Percentiles rank a stretch among this genome's conserved stretches.
Conservation (phyloP, 2,113 vertebrate genomes). For the Xiphorhynchus elegans region DNA sequence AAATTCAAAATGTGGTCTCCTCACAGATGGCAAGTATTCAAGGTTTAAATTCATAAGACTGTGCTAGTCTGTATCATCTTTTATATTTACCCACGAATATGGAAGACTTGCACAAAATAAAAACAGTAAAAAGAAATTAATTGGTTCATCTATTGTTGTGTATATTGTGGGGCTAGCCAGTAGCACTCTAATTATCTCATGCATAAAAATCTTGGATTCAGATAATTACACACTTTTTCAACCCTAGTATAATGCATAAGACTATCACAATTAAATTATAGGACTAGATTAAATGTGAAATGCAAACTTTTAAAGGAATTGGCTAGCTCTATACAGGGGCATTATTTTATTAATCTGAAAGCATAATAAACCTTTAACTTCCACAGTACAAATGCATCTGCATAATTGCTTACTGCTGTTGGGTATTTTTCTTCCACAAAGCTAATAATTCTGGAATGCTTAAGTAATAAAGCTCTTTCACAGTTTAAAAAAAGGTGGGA, state of each 20-base stretch:
- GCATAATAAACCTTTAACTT: constrained; percentile 27
- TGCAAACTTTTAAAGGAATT: constrained; percentile 25
- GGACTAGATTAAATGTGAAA: constrained; percentile 46
- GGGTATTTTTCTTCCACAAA: not conserved
- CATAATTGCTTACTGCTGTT: constrained; percentile 8
- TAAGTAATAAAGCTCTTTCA: not conserved
- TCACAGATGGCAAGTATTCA: not conserved
- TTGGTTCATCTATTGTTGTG: not conserved
- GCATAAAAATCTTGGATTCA: constrained; percentile 38
- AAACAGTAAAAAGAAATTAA: not conserved
- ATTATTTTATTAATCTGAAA: constrained; percentile 45
- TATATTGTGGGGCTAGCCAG: not conserved
- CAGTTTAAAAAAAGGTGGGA: not conserved
- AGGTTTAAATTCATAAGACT: not conserved
- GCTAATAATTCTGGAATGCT: not conserved
- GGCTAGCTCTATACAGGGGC: not conserved
- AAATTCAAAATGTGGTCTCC: not conserved
- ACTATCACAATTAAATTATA: constrained; percentile 16
- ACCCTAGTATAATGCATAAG: not conserved
- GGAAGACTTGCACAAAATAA: not conserved
- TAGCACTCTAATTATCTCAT: constrained; percentile 17
- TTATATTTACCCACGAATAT: not conserved
- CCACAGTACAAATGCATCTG: not conserved
- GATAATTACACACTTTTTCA: constrained; percentile 44
- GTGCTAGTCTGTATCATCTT: not conserved